phyloP scores from a whole-genome alignment of 2,888 invertebrate genomes.

The Opisthograptis luteolata region DNA sequence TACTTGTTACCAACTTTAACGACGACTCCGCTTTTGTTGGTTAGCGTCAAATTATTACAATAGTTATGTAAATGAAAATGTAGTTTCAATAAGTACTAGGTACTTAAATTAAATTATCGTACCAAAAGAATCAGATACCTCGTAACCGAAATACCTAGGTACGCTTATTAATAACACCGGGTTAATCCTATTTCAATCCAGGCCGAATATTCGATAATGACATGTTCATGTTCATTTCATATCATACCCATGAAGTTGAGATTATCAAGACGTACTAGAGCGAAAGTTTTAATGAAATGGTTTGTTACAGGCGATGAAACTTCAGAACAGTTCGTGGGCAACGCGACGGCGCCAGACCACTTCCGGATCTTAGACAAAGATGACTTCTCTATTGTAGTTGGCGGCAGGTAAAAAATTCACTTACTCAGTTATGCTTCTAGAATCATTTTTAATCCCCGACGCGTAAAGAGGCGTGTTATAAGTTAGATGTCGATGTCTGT shows the following conservation, averaged over 20 bases:
- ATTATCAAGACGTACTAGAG: slow-evolving; percentile 38
- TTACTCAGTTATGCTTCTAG: neutral
- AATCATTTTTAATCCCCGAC: neutral
- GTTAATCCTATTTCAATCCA: too few species aligned
- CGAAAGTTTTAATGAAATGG: slow-evolving; percentile 56
- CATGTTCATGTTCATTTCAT: neutral
- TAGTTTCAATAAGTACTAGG: too few species aligned
- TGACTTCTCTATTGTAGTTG: slow-evolving; percentile 93
- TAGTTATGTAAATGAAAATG: too few species aligned
- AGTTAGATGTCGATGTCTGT: too few species aligned
- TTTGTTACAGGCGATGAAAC: slow-evolving; percentile 88
- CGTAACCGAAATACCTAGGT: too few species aligned
- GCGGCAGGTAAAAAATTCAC: slow-evolving; percentile 89
- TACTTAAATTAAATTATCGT: too few species aligned
- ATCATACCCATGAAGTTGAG: slow-evolving; percentile 33
- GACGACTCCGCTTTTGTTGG: too few species aligned
- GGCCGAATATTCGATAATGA: slow-evolving; percentile 30
- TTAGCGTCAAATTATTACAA: too few species aligned
- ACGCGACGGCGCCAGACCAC: slow-evolving; percentile 91
- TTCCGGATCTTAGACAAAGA: slow-evolving; percentile 96
- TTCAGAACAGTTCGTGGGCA: slow-evolving; percentile 91
- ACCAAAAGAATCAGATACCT: too few species aligned
- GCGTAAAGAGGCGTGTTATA: too few species aligned
- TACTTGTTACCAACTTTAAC: too few species aligned
- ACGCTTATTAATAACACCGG: too few species aligned